Evolutionary conservation across 2,113 vertebrate genomes (phyloP), one percentile per base, ranked within the genome.

Genomic region (Gymnarchus niloticus): DNA sequence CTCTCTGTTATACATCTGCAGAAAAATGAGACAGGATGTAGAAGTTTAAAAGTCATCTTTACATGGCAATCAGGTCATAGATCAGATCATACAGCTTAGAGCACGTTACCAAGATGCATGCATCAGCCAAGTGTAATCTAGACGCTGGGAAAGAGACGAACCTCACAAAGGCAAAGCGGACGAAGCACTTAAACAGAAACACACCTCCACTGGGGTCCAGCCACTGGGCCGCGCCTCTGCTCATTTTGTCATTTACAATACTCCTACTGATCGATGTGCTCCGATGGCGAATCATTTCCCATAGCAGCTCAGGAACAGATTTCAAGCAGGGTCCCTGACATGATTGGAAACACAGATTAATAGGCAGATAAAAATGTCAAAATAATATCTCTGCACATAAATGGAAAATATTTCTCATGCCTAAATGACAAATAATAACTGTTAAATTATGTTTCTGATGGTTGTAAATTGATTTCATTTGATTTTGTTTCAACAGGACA

Each of bases 61-160:
- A 88, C 85, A 89, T 87, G 88, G 89, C 92, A 93, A 95, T 94
- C 92, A 91, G 90, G 91, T 93, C 93, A 90, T 90, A 93, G 92
- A 94, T 94, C 93, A 93, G 92, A 87, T n/a, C n/a, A n/a, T 19
- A 88, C 91, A 41, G 59, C 90, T 91, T 88, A 83, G 90, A 89
- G 25, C 92, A 88, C 86, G 88, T 90, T 89, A 90, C 88, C 90
- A 90, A 92, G 91, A 90, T 91, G 89, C 91, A 91, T 89, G 87
- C 90, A 93, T 94, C 91, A 88, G 88, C 93, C 91, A 87, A 88
- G 89, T 90, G 93, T 94, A 93, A 94, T 94, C 92, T 92, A 85
- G 84, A 91, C 90, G 89, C 86, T 85, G 87, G 83, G 61, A 54
- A 91, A 91, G 87, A 84, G 41, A 33, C 46, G 23, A 56, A 12